Conservation (phyloP, 2,113 vertebrate species). For the cat (Felis catus) region F.catus_Fca126_mat1.0 CM031412.1:34480001-34480500, state of each 20-base stretch:
- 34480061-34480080: background rate
- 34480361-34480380: constrained; percentile 72
- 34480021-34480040: background rate
- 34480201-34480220: constrained; percentile 51
- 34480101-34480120: constrained; percentile 59
- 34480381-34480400: too few species aligned
- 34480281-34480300: constrained; percentile 67
- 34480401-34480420: too few species aligned
- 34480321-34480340: constrained; percentile 78
- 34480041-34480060: constrained; percentile 49
- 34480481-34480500: too few species aligned
- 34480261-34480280: constrained; percentile 56
- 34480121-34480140: constrained; percentile 37
- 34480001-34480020: constrained; percentile 48
- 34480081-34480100: constrained; percentile 41
- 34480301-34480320: constrained; percentile 69
- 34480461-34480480: too few species aligned
- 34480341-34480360: constrained; percentile 78
- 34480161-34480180: constrained; percentile 36
- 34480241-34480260: constrained; percentile 52
- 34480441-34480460: too few species aligned
- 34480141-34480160: constrained; percentile 29
- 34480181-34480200: constrained; percentile 41
- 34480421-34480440: too few species aligned
- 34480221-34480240: constrained; percentile 62